Evolutionary conservation across 2,113 vertebrate species (phyloP).

Genomic region (Chauna torquata): DNA sequence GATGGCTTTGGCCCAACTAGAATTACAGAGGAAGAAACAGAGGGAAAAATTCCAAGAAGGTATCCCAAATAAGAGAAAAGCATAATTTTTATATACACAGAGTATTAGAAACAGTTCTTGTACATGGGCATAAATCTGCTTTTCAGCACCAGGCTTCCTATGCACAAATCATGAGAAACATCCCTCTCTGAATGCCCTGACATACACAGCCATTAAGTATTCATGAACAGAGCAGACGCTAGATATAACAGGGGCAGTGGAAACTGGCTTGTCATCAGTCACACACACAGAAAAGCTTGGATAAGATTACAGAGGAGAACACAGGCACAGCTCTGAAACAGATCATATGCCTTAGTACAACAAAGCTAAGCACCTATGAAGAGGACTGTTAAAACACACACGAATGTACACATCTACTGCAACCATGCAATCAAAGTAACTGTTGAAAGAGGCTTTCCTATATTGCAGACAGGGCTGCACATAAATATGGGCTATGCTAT

Average conservation of each 20-base stretch:
- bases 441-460: not conserved
- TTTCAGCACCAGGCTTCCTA: not conserved
- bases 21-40: not conserved
- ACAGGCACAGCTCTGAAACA: not conserved
- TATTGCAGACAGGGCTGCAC: not conserved
- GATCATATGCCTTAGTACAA: not conserved
- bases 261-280: not conserved
- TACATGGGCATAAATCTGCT: not conserved
- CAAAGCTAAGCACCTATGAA: not conserved
- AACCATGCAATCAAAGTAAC: not conserved
- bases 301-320: slow-evolving; percentile 5
- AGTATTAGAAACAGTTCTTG: not conserved
- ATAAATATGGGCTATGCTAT: not conserved
- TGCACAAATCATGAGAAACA: not conserved
- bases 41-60: not conserved
- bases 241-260: not conserved
- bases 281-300: not conserved
- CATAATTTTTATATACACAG: not conserved
- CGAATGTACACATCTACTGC: not conserved
- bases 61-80: not conserved
- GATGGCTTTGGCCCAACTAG: not conserved
- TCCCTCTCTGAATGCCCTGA: not conserved
- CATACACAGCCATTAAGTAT: not conserved
- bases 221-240: not conserved
- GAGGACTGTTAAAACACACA: not conserved